Base-by-base conservation (phyloP, 53 echinoderm and acorn worm species). In the Luidia sarsii region DNA sequence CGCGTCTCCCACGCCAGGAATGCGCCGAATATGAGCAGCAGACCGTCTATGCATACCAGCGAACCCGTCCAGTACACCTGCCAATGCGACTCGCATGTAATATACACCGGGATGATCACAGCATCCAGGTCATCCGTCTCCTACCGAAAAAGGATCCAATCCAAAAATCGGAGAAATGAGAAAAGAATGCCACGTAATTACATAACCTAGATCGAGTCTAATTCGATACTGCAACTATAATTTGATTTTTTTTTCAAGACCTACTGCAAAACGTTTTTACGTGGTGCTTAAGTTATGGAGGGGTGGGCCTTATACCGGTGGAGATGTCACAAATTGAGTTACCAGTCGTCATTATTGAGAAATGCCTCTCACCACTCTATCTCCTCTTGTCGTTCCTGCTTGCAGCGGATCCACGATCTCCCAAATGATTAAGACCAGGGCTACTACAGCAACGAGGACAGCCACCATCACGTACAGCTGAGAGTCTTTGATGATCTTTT, bases 1-100 rank as follows among this genome's bases (percentile, higher is more conserved):
- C 95, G 82, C 0, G 95, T 95, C 55, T 95, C 95, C 95, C 95
- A 95, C 6, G 95, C 95, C 7, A 95, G 71, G 67, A 95, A 95
- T 29, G 95, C 95, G 20, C 95, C 95, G 50, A 95, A 95, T 16
- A 95, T 54, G 8, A 95, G 82, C 0, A 95, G 65, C 2, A 95
- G 53, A 20, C 95, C 95, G 14, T 92, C 89, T 4, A 89, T 79
- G 3, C 82, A 84, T 15, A 92, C 52, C 15, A 92, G 80, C 19
- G 83, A 63, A 16, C 95, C 95, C 45, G 86, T 57, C 84, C 92
- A 95, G 55, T 95, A 95, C 13, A 92, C 89, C 31, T 83, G 83
- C 57, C 75, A 89, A 11, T 56, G 57, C 4, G 95, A 92, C 27
- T 79, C 80, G 41, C 95, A 95, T 11, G 83, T 89, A 37, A 87